Evolutionary conservation across 2,797 vertebrate genomes (phyloP).

Genomic region (Ambastaia sidthimunki): DNA sequence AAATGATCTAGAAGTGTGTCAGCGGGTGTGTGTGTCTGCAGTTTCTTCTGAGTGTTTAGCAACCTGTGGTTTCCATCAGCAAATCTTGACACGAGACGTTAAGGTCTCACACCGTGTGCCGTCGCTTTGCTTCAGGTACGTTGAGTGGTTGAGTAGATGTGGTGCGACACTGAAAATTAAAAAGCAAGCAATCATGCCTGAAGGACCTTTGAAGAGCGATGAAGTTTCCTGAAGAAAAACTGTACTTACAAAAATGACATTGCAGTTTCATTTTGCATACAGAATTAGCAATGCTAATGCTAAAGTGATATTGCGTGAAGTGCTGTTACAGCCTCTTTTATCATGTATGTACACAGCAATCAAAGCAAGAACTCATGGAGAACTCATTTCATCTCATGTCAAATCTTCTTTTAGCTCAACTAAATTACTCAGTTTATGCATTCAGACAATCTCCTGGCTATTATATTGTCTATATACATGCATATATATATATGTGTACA

Average conservation of each 20-base stretch:
- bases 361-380: too few species aligned
- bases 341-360: too few species aligned
- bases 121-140: constrained; percentile 23
- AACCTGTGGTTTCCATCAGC: constrained; percentile 47
- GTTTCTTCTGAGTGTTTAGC: constrained; percentile 16
- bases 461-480: too few species aligned
- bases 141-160: constrained; percentile 32
- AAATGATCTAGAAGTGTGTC: constrained; percentile 33
- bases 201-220: constrained; percentile 35
- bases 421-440: too few species aligned
- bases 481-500: too few species aligned
- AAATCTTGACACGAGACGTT: constrained; percentile 41
- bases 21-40: neutral
- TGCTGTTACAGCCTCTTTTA: neutral
- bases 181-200: constrained; percentile 41
- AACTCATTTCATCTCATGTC: too few species aligned
- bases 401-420: too few species aligned
- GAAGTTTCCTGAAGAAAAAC: constrained; percentile 16
- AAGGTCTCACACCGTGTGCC: constrained; percentile 16
- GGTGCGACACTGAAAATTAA: constrained; percentile 24
- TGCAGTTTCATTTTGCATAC: neutral
- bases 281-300: constrained; percentile 22
- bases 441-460: too few species aligned
- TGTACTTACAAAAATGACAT: neutral
- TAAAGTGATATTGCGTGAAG: neutral